Evolutionary conservation across 1,140 invertebrate species (phyloP).

Genomic region (Spodoptera frugiperda): DNA sequence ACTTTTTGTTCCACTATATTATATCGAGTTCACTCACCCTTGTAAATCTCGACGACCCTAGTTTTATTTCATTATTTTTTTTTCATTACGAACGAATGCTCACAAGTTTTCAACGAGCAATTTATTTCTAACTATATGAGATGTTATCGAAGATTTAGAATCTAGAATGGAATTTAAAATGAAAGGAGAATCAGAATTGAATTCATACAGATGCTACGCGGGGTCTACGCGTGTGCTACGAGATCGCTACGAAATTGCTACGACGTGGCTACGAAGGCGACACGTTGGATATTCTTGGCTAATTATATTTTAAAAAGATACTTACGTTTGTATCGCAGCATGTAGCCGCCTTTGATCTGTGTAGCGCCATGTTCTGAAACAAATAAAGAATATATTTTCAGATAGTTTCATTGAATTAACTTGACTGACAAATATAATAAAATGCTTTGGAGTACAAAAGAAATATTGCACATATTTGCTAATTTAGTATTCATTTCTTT

Average conservation of each 20-base stretch:
- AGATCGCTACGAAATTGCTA: not conserved
- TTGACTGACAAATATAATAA: too few relatives aligned
- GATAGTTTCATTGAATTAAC: too few relatives aligned
- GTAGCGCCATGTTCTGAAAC: slow-evolving; percentile 87
- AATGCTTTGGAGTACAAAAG: too few relatives aligned
- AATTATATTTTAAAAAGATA: slow-evolving; percentile 54
- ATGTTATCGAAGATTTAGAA: slow-evolving; percentile 2
- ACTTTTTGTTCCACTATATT: not conserved
- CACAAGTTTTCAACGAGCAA: not conserved
- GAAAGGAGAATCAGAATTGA: not conserved
- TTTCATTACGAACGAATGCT: not conserved
- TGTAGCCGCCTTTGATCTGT: slow-evolving; percentile 89
- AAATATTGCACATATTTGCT: too few relatives aligned
- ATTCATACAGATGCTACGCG: not conserved
- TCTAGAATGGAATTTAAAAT: not conserved
- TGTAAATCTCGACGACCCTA: not conserved
- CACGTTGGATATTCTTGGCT: not conserved
- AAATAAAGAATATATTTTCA: slow-evolving; percentile 53
- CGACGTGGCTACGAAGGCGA: not conserved
- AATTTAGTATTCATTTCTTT: too few relatives aligned
- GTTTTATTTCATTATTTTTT: slow-evolving; percentile 1
- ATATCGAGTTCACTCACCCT: not conserved
- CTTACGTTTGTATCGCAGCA: slow-evolving; percentile 89
- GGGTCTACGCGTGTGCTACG: not conserved
- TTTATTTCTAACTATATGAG: not conserved